Evolutionary conservation across 2,797 vertebrate genomes (phyloP).

Genomic region (Gadopsis marmoratus): DNA sequence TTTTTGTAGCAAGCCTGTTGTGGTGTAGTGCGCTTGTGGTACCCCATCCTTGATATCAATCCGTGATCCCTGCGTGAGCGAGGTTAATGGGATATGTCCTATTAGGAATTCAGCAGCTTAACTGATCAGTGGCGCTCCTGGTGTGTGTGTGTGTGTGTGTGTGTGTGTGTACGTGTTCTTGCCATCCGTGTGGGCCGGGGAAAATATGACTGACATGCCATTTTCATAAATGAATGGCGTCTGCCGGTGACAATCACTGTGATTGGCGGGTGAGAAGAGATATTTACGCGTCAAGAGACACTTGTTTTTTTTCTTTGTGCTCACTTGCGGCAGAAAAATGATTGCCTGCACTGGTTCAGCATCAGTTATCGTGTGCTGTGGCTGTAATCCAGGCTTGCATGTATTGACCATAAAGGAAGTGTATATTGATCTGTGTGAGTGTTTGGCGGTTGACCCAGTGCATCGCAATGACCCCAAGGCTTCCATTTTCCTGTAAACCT

Average conservation of each 20-base stretch:
- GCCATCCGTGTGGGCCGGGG: constrained; percentile 53
- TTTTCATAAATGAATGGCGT: constrained; percentile 71
- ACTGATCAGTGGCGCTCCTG: constrained; percentile 61
- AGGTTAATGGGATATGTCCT: constrained; percentile 78
- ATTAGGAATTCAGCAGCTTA: constrained; percentile 73
- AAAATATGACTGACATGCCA: constrained; percentile 63
- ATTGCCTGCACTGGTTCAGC: constrained; percentile 8
- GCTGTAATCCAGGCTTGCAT: constrained; percentile 46
- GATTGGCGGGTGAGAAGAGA: constrained; percentile 71
- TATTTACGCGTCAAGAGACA: constrained; percentile 60
- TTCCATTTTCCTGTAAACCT: constrained; percentile 48
- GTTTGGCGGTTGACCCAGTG: constrained; percentile 54
- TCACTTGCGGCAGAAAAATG: constrained; percentile 44
- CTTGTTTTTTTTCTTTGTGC: constrained; percentile 30
- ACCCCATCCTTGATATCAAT: constrained; percentile 53
- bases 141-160: not conserved
- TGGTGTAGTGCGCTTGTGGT: not conserved
- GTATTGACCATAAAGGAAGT: constrained; percentile 76
- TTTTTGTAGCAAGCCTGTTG: not conserved
- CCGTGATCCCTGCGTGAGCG: constrained; percentile 53
- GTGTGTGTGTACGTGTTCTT: constrained; percentile 38
- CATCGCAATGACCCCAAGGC: constrained; percentile 54
- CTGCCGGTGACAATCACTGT: constrained; percentile 68
- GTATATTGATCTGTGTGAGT: constrained; percentile 70
- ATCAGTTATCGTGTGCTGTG: constrained; percentile 43